Conservation (phyloP, 2,113 vertebrate genomes). For the Apus apus region DNA sequence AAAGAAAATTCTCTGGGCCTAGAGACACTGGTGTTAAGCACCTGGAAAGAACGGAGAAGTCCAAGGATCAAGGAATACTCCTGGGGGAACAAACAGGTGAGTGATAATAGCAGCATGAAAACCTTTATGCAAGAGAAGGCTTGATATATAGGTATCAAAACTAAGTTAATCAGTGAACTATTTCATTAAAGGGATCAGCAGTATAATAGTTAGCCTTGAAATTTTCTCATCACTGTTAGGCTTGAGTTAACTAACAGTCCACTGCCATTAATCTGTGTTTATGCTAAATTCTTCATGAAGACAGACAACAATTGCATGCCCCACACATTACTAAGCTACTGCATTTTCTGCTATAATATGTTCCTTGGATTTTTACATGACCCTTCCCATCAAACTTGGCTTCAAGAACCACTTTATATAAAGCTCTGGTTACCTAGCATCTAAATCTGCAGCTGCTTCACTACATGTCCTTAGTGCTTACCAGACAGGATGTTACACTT, state of each 20-base stretch:
- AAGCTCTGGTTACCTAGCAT: background rate
- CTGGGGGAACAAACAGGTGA: background rate
- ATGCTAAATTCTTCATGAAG: background rate
- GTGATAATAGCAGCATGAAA: background rate
- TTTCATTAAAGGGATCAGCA: background rate
- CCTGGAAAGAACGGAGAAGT: background rate
- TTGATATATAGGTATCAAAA: background rate
- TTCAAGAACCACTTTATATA: background rate
- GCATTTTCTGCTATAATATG: background rate
- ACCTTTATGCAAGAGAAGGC: background rate
- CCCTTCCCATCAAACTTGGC: background rate
- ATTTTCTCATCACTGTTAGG: background rate
- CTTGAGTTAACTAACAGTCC: background rate
- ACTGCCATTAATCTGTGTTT: background rate
- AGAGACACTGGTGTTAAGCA: background rate
- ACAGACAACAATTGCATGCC: background rate
- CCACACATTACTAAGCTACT: background rate
- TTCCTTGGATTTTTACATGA: background rate
- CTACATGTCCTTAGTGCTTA: background rate
- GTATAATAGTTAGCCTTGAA: background rate
- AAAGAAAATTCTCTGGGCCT: background rate
- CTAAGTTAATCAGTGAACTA: background rate
- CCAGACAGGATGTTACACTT: background rate
- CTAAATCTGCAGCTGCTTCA: background rate
- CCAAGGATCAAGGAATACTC: background rate